Conservation (phyloP, 37 sponge, comb jelly and placozoan genomes). For the Spongilla lacustris region DNA sequence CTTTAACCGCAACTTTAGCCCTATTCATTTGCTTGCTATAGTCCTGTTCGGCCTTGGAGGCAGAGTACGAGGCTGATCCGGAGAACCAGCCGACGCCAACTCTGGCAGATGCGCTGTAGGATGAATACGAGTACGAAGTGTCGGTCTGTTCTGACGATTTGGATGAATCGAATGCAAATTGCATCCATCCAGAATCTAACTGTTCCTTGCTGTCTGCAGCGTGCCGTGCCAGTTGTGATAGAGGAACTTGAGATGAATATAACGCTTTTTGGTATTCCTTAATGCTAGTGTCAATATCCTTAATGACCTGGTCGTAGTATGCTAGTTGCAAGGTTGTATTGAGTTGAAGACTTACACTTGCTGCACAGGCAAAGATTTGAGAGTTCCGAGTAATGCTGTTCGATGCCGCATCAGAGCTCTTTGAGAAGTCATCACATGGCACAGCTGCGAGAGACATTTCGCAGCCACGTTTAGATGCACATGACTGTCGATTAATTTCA, state of each 20-base stretch:
- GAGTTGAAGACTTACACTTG: background rate
- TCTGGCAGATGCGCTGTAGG: background rate
- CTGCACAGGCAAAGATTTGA: slow-evolving; percentile 7
- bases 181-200: slow-evolving; percentile 2
- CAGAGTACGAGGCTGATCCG: background rate
- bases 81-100: background rate
- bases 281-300: background rate
- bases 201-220: background rate
- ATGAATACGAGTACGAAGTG: background rate
- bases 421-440: background rate
- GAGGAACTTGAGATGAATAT: background rate
- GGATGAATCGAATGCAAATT: background rate
- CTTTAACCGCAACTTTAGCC: background rate
- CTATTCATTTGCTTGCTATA: background rate
- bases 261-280: background rate
- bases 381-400: background rate
- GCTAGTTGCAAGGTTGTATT: background rate
- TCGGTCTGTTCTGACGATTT: background rate
- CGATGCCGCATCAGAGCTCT: background rate
- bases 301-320: background rate
- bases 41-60: background rate
- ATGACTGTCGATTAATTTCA: background rate
- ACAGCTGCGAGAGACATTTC: background rate
- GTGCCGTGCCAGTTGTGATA: slow-evolving; percentile 10
- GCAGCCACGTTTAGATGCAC: slow-evolving; percentile 3